A percentile compares a stretch with the other conserved stretches of the same genome.
Conservation (phyloP, 2,888 invertebrate genomes). For the Orthonychiurus folsomi region DNA sequence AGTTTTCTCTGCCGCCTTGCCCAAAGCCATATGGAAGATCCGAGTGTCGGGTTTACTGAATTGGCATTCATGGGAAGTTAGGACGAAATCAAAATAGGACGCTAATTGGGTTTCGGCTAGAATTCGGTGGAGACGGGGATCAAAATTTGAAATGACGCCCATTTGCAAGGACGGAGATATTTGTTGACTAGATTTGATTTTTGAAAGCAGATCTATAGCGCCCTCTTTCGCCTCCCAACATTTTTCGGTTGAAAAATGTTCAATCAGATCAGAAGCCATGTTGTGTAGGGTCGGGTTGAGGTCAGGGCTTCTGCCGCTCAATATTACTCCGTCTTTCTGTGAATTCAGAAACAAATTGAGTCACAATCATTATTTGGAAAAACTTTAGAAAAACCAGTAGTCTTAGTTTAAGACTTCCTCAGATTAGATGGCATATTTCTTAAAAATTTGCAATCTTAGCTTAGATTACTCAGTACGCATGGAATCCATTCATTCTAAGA, state of each 20-base stretch:
- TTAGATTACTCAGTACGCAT: no score
- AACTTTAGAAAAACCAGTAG: no score
- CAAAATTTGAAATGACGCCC: conserved; percentile 82
- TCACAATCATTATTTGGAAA: no score
- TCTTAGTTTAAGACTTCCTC: no score
- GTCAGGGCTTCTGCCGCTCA: not conserved
- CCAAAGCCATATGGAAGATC: conserved; percentile 61
- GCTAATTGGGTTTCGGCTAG: conserved; percentile 58
- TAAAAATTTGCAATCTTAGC: no score
- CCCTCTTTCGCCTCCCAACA: conserved; percentile 67
- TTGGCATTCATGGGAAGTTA: conserved; percentile 60
- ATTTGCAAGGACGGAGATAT: conserved; percentile 44
- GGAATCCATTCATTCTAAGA: no score
- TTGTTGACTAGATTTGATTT: conserved; percentile 45
- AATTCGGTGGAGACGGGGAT: conserved; percentile 64
- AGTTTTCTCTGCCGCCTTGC: conserved; percentile 45
- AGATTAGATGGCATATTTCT: no score
- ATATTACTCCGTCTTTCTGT: no score
- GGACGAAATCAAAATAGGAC: conserved; percentile 66
- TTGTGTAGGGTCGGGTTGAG: not conserved
- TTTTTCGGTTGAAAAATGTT: conserved; percentile 58
- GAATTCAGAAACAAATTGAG: no score
- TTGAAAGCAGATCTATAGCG: conserved; percentile 55
- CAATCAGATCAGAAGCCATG: conserved; percentile 42
- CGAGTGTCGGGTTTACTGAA: conserved; percentile 63